Evolutionary conservation across 2,113 vertebrate species (phyloP).

Genomic region (Oenanthe melanoleuca): DNA sequence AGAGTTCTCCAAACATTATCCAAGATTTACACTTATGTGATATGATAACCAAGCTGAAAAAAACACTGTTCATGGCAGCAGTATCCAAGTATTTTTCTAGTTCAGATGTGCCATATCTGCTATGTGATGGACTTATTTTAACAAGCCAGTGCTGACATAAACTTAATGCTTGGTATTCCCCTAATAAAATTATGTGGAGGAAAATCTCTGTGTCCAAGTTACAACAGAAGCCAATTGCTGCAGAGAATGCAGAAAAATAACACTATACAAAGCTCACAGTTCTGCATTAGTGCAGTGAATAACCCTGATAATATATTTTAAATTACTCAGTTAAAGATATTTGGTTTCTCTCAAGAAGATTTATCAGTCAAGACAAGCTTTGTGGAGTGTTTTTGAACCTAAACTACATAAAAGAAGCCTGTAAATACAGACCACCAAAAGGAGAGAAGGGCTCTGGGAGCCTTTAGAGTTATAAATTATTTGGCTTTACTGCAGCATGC

Average conservation of each 20-base stretch:
- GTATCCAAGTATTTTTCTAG: neutral
- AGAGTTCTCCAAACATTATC: neutral
- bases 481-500: neutral
- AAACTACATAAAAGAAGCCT: slow-evolving; percentile 13
- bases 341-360: slow-evolving; percentile 35
- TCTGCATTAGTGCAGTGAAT: neutral
- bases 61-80: neutral
- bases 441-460: slow-evolving; percentile 17
- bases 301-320: neutral
- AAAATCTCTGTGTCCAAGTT: neutral
- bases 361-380: slow-evolving; percentile 27
- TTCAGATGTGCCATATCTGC: neutral
- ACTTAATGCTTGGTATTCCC: neutral
- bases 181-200: neutral
- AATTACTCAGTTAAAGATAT: slow-evolving; percentile 13
- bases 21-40: neutral
- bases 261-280: neutral
- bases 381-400: slow-evolving; percentile 15
- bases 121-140: neutral
- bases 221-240: neutral
- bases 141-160: neutral
- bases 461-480: slow-evolving; percentile 11
- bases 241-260: neutral
- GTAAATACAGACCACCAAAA: slow-evolving; percentile 24
- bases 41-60: neutral